phyloP scores from a whole-genome alignment of 2,113 vertebrate species.

The Columba livia region DNA sequence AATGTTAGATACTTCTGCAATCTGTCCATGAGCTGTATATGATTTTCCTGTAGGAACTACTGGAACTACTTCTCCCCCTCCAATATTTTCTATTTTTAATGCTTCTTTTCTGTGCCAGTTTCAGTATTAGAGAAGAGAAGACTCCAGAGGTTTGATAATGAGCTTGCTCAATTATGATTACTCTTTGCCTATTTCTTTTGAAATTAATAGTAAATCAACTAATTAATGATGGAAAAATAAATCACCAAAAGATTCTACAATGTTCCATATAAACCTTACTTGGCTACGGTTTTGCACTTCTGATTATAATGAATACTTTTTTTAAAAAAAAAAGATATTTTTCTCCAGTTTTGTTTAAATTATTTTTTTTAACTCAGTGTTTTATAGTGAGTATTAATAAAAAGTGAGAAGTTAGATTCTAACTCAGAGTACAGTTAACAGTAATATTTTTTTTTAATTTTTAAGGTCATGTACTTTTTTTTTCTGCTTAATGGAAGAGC shows the following conservation, averaged over 20 bases:
- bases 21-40: neutral
- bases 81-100: neutral
- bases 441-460: neutral
- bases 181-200: neutral
- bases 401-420: neutral
- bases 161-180: neutral
- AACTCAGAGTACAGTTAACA: neutral
- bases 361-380: neutral
- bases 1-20: neutral
- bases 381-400: neutral
- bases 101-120: neutral
- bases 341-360: neutral
- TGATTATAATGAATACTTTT: neutral
- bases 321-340: neutral
- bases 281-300: neutral
- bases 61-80: neutral
- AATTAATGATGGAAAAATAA: neutral
- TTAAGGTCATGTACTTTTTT: rapidly evolving
- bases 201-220: neutral
- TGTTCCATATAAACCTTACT: neutral
- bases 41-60: neutral
- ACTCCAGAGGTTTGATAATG: neutral
- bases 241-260: neutral
- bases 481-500: neutral
- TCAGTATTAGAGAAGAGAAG: neutral